phyloP scores from a whole-genome alignment of 1,140 invertebrate species.

The Philopotamus ludificatus region DNA sequence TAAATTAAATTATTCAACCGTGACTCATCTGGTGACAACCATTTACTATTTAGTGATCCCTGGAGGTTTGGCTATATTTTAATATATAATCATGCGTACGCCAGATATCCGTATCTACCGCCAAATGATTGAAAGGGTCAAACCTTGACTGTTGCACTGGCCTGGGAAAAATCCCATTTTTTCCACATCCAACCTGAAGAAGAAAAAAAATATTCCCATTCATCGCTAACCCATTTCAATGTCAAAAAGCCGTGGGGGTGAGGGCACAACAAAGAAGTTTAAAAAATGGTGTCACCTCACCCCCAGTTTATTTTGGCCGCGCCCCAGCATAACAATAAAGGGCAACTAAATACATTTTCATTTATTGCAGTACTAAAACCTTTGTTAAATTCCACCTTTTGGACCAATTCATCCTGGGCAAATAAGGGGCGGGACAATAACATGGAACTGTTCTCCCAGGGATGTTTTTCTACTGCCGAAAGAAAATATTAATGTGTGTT shows the following conservation, averaged over 20 bases:
- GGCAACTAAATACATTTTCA: slow-evolving; percentile 32
- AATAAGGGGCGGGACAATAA: slow-evolving; percentile 8
- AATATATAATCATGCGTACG: no score
- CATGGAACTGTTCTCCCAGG: slow-evolving; percentile 6
- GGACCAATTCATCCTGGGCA: slow-evolving; percentile 17
- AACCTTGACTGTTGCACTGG: no score
- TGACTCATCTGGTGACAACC: no score
- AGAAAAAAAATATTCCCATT: slow-evolving; percentile 20
- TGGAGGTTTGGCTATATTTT: no score
- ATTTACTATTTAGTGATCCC: no score
- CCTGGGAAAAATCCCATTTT: no score
- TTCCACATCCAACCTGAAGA: no score
- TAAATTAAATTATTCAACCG: no score
- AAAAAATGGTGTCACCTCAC: neutral
- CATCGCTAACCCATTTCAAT: slow-evolving; percentile 18
- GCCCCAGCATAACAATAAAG: slow-evolving; percentile 18
- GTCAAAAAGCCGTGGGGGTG: slow-evolving; percentile 7
- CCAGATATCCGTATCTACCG: no score
- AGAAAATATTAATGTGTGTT: slow-evolving; percentile 6
- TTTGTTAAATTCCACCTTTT: slow-evolving; percentile 25
- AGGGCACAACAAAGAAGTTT: slow-evolving; percentile 14
- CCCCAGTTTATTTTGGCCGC: neutral
- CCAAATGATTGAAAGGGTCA: no score
- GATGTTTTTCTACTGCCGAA: neutral
- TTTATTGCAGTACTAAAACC: slow-evolving; percentile 30